A percentile compares a stretch with the other conserved stretches of the same genome.
Conservation (phyloP, 2,797 vertebrate species). For the Nannoperca australis region DNA sequence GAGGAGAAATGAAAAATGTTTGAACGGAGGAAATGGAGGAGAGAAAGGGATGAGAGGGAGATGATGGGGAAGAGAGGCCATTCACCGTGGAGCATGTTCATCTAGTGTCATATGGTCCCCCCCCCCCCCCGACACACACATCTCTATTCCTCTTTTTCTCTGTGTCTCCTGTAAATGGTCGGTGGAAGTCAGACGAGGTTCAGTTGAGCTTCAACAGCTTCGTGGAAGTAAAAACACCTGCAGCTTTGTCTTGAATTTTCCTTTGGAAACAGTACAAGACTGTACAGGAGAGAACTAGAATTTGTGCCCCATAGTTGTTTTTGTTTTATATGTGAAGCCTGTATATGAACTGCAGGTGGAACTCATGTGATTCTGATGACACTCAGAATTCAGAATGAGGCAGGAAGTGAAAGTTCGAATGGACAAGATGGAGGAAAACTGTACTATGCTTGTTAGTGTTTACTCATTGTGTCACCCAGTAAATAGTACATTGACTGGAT, state of each 20-base stretch:
- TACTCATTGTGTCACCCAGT: no score
- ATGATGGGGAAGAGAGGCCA: slow-evolving; percentile 16
- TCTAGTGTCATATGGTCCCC: slow-evolving; percentile 38
- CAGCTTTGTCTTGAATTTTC: background rate
- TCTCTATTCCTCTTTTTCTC: background rate
- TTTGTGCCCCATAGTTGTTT: no score
- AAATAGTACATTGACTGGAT: no score
- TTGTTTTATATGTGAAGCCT: no score
- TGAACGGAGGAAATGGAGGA: background rate
- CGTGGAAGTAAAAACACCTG: background rate
- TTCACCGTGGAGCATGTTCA: slow-evolving; percentile 29
- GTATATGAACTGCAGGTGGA: no score
- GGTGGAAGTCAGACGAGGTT: background rate
- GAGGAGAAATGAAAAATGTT: slow-evolving; percentile 11
- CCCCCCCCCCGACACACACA: background rate
- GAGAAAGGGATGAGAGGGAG: slow-evolving; percentile 18
- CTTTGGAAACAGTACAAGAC: background rate
- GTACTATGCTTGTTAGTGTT: no score
- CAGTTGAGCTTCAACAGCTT: background rate
- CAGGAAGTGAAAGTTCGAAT: no score
- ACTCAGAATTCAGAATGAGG: no score
- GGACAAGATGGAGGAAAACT: no score
- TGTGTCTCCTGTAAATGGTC: background rate
- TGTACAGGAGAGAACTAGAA: background rate
- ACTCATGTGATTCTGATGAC: no score